phyloP scores from a whole-genome alignment of 1,140 invertebrate genomes.

The Drosophila kohkoa region DNA sequence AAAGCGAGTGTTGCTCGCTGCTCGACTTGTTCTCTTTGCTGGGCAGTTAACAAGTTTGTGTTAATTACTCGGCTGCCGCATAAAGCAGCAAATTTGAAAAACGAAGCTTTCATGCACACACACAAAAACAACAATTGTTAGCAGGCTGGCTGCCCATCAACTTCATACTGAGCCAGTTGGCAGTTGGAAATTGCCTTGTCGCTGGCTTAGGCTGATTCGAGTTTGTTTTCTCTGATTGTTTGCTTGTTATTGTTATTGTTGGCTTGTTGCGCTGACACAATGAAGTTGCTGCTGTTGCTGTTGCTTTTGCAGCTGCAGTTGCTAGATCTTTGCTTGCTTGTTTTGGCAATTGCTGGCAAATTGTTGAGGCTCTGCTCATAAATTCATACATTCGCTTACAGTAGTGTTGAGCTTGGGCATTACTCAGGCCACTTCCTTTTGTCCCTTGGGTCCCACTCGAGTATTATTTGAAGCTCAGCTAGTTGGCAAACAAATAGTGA shows the following conservation, averaged over 20 bases:
- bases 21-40: neutral
- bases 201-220: neutral
- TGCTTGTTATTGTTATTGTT: conserved; percentile 18
- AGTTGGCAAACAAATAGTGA: conserved; percentile 49
- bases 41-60: conserved; percentile 41
- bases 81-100: conserved; percentile 23
- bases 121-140: neutral
- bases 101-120: neutral
- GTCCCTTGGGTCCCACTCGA: neutral
- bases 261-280: conserved; percentile 1
- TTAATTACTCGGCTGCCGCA: conserved; percentile 40
- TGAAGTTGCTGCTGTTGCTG: conserved; percentile 4
- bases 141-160: neutral
- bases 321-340: conserved; percentile 8
- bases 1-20: neutral
- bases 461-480: conserved; percentile 28
- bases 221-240: conserved; percentile 13
- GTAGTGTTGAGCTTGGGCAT: conserved; percentile 39
- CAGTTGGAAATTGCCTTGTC: neutral
- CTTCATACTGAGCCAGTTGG: neutral
- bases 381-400: conserved; percentile 27
- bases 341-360: conserved; percentile 5
- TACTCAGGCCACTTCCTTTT: conserved; percentile 18
- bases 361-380: conserved; percentile 15
- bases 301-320: neutral